These are phyloP conservation scores for Bombus terrestris DNA, from an alignment of 1,140 invertebrate genomes.

Conservation along the genomic window DNA sequence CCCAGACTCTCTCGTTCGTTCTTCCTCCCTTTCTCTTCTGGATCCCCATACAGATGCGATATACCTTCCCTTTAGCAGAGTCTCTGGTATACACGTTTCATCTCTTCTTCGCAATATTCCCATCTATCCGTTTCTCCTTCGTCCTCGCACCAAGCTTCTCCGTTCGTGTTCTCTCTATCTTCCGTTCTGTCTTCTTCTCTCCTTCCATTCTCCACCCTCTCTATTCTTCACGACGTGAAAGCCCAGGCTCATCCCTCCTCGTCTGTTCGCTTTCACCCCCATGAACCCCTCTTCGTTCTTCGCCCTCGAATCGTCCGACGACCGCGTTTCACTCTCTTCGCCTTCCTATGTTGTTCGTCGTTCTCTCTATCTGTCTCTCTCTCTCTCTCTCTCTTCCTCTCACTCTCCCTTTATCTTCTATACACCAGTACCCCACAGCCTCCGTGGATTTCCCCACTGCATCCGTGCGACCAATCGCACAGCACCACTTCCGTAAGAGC, in stretches of 20 bases:
- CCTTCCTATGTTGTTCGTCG: neutral
- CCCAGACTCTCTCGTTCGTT: neutral
- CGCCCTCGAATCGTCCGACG: slow-evolving; percentile 22
- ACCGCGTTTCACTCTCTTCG: slow-evolving; percentile 10
- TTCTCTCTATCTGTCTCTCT: neutral
- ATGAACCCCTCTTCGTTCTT: slow-evolving; percentile 27
- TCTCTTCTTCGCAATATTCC: slow-evolving; percentile 39
- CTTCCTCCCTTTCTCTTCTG: slow-evolving; percentile 5
- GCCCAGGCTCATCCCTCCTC: slow-evolving; percentile 25
- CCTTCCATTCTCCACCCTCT: neutral
- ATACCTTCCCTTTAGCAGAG: slow-evolving; percentile 20
- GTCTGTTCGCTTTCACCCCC: neutral
- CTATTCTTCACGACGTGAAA: neutral
- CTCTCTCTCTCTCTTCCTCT: neutral
- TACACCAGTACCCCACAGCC: slow-evolving; percentile 15
- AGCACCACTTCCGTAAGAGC: slow-evolving; percentile 47
- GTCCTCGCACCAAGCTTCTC: slow-evolving; percentile 15
- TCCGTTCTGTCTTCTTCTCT: slow-evolving; percentile 16
- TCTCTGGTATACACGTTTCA: slow-evolving; percentile 12
- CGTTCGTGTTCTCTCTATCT: neutral
- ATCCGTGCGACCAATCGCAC: slow-evolving; percentile 45
- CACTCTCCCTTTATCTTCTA: neutral
- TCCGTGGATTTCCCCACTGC: slow-evolving; percentile 26
- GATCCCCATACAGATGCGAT: slow-evolving; percentile 24
- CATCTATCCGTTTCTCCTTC: slow-evolving; percentile 17